phyloP scores from a whole-genome alignment of 2,113 vertebrate genomes.

The Periophthalmus modestus region DNA sequence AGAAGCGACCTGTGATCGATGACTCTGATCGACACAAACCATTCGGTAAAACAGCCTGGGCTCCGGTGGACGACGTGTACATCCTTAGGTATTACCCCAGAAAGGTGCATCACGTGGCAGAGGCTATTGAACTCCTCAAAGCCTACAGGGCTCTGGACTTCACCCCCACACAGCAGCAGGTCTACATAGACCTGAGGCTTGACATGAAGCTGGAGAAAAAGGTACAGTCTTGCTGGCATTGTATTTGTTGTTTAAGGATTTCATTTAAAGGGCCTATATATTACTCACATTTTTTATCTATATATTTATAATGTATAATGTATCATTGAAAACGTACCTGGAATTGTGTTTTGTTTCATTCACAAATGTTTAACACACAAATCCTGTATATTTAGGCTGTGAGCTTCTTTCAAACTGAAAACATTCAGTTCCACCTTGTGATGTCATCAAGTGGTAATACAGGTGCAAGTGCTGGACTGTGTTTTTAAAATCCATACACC shows the following conservation, averaged over 20 bases:
- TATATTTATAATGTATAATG: too few species aligned
- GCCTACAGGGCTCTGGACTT: slow-evolving; percentile 86
- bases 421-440: too few species aligned
- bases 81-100: slow-evolving; percentile 78
- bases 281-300: too few species aligned
- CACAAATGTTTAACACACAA: too few species aligned
- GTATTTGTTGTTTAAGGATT: neutral
- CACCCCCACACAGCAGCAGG: slow-evolving; percentile 75
- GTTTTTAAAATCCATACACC: too few species aligned
- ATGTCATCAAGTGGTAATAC: too few species aligned
- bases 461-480: too few species aligned
- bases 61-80: slow-evolving; percentile 86
- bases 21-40: slow-evolving; percentile 72
- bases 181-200: slow-evolving; percentile 83
- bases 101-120: slow-evolving; percentile 54
- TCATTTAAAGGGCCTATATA: too few species aligned
- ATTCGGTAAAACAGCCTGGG: slow-evolving; percentile 68
- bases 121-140: slow-evolving; percentile 85
- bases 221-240: slow-evolving; percentile 66
- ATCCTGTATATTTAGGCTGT: too few species aligned
- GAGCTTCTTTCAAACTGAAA: too few species aligned
- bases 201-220: slow-evolving; percentile 90
- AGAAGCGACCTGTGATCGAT: slow-evolving; percentile 20
- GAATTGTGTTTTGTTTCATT: too few species aligned
- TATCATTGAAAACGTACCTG: too few species aligned